Percentiles rank a stretch among this genome's conserved stretches.
Evolutionary conservation across 2,888 invertebrate species (phyloP).

Genomic region (Tetranychus truncatus): DNA sequence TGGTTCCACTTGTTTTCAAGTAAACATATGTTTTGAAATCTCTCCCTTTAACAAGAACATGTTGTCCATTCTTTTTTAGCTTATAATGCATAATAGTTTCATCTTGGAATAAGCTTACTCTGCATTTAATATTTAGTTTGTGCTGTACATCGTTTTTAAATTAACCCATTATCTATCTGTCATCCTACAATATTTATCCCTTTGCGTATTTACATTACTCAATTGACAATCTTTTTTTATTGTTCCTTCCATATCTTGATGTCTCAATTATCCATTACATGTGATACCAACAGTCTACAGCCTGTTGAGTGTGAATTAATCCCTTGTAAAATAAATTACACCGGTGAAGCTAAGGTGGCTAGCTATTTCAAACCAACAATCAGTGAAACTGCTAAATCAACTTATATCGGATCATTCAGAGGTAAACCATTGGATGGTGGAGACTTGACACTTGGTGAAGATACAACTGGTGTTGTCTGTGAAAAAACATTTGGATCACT

Average conservation of each 20-base stretch:
- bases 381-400: slow-evolving; percentile 3
- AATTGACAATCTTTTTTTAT: not conserved
- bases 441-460: slow-evolving; percentile 11
- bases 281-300: not conserved
- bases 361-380: slow-evolving; percentile 18
- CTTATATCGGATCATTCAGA: slow-evolving; percentile 14
- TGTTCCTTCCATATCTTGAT: not conserved
- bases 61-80: too few relatives aligned
- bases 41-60: too few relatives aligned
- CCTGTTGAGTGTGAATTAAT: slow-evolving; percentile 17
- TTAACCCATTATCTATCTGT: too few relatives aligned
- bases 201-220: too few relatives aligned
- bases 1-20: not conserved
- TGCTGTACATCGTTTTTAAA: too few relatives aligned
- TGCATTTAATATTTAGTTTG: too few relatives aligned
- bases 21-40: not conserved
- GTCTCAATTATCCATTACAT: not conserved
- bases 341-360: slow-evolving; percentile 11
- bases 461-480: slow-evolving; percentile 11
- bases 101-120: too few relatives aligned
- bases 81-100: too few relatives aligned
- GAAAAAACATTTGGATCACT: not conserved
- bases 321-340: slow-evolving; percentile 14
- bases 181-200: too few relatives aligned
- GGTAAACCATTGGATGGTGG: slow-evolving; percentile 17